phyloP scores from a whole-genome alignment of 2,113 vertebrate genomes.

The Coreoperca whiteheadi region DNA sequence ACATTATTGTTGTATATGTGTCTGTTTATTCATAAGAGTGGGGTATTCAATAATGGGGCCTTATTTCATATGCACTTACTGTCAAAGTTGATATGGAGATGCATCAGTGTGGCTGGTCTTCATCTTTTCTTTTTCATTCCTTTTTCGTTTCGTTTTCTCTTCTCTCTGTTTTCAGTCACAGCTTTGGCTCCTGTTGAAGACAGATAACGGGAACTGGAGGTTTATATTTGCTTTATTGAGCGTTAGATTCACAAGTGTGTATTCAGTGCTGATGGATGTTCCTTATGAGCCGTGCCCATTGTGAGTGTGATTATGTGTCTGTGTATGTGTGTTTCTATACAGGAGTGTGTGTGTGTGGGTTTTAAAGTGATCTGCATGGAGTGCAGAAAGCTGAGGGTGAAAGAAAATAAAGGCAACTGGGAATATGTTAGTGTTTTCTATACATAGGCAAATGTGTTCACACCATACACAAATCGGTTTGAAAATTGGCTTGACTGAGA shows the following conservation, averaged over 20 bases:
- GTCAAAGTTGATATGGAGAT: slow-evolving; percentile 6
- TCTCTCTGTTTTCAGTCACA: slow-evolving; percentile 51
- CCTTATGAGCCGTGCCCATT: slow-evolving; percentile 56
- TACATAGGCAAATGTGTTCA: slow-evolving; percentile 50
- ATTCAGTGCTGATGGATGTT: slow-evolving; percentile 73
- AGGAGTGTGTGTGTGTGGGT: slow-evolving; percentile 26
- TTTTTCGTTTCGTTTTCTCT: neutral
- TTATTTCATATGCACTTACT: slow-evolving; percentile 17
- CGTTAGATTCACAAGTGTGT: slow-evolving; percentile 73
- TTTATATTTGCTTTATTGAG: slow-evolving; percentile 82
- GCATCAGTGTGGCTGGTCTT: neutral
- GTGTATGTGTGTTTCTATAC: slow-evolving; percentile 25
- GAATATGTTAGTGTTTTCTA: slow-evolving; percentile 45
- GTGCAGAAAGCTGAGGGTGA: slow-evolving; percentile 41
- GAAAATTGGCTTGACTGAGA: slow-evolving; percentile 35
- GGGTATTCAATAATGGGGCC: neutral
- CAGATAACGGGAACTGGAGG: slow-evolving; percentile 73
- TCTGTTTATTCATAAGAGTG: neutral
- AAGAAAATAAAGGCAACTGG: slow-evolving; percentile 48
- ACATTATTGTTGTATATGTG: slow-evolving; percentile 14
- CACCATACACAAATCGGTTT: slow-evolving; percentile 20
- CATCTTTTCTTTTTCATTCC: neutral
- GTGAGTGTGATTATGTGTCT: slow-evolving; percentile 11
- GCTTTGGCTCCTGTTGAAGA: slow-evolving; percentile 73
- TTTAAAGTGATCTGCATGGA: slow-evolving; percentile 53